phyloP scores from a whole-genome alignment of 2,797 vertebrate species.

The Bradypus variegatus region DNA sequence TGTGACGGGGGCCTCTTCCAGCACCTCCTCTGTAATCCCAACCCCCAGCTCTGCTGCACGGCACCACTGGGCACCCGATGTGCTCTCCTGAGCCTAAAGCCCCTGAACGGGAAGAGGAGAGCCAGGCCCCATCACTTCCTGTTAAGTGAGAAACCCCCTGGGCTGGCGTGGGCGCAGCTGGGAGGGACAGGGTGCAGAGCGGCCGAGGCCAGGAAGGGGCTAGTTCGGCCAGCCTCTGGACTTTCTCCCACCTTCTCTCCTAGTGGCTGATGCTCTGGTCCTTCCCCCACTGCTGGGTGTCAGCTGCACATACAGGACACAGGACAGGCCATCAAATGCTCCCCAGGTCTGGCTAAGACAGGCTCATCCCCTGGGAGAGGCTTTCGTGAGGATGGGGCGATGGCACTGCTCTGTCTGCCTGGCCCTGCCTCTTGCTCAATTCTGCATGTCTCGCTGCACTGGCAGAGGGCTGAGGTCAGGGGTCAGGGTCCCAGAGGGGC shows the following conservation, averaged over 20 bases:
- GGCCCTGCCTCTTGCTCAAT: background rate
- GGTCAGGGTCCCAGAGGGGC: background rate
- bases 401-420: background rate
- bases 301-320: background rate
- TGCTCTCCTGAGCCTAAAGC: background rate
- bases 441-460: background rate
- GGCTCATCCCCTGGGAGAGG: background rate
- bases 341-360: background rate
- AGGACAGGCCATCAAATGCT: background rate
- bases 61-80: background rate
- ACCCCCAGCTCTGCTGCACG: too few relatives aligned
- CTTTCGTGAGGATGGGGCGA: background rate
- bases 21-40: background rate
- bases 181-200: background rate
- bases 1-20: accelerated
- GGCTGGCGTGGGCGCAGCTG: accelerated
- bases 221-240: background rate
- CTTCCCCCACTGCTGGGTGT: background rate
- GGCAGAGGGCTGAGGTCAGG: background rate
- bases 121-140: background rate
- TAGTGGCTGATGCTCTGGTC: background rate
- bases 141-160: too few relatives aligned
- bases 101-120: background rate
- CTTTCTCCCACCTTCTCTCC: background rate
- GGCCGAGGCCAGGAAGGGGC: background rate